A percentile compares a stretch with the other conserved stretches of the same genome.
Evolutionary conservation across 2,113 vertebrate species (phyloP).

Genomic region (Gorsachius goisagi): DNA sequence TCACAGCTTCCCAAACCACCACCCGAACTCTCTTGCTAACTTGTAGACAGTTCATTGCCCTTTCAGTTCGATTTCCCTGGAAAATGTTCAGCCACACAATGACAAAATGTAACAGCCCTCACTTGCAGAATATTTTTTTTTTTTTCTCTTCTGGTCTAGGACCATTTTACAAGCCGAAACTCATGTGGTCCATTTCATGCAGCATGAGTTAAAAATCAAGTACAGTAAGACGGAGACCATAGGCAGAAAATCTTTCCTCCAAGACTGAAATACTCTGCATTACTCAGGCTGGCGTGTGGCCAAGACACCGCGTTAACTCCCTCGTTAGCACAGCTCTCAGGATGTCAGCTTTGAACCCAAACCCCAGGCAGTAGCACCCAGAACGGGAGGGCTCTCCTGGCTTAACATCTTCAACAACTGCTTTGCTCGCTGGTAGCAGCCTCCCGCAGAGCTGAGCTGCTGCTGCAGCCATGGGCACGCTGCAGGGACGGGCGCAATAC

Average conservation of each 20-base stretch:
- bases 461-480: accelerated
- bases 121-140: background rate
- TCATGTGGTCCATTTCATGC: accelerated
- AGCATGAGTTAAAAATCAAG: background rate
- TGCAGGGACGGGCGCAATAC: background rate
- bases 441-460: background rate
- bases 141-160: background rate
- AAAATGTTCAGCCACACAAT: background rate
- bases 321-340: background rate
- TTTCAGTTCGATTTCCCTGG: background rate
- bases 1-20: background rate
- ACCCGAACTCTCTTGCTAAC: background rate
- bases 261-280: background rate
- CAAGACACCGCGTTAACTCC: background rate
- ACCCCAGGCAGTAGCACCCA: background rate
- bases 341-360: background rate
- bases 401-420: background rate
- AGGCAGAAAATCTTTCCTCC: background rate
- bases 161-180: background rate
- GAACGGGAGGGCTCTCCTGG: accelerated
- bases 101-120: background rate
- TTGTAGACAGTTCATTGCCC: background rate
- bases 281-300: background rate
- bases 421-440: accelerated
- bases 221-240: background rate